Base-by-base conservation (phyloP, 2,888 invertebrate species). In the Byasa hedistus region DNA sequence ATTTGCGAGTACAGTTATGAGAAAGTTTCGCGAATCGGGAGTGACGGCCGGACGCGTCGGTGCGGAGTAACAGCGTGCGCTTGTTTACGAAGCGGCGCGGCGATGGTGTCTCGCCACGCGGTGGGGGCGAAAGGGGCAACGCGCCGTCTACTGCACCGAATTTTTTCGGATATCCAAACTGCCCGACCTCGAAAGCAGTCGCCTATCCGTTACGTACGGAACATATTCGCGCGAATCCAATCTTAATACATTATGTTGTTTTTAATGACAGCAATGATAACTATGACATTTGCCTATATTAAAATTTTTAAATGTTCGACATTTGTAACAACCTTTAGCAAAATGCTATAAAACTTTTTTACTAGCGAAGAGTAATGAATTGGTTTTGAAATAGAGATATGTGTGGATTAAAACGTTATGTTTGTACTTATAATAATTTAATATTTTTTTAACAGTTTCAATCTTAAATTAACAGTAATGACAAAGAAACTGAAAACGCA, bases 121-220 rank as follows among this genome's bases (percentile, higher is more conserved):
- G 67, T 52, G 67, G 64, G n/a, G 86, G 85, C 81, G 79, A 78
- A 78, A 77, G 75, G 77, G 79, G 79, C 83, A 81, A 79, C 84
- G 81, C 79, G 84, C 81, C 74, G 84, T 84, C 85, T 84, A 79
- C 79, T 75, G 73, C 72, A 72, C 72, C 75, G 71, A 39, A 56
- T 68, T 59, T 64, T 68, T 68, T 68, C 61, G 58, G 59, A 67
- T 64, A 36, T 67, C 61, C 21, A 57, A 64, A 63, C 59, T 59
- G 72, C 71, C 73, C 75, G 75, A 76, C 52, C 52, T n/a, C 22
- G 52, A 54, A 54, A 54, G 12, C n/a, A 54, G 12, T 76, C 70
- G 69, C 79, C 78, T 80, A 79, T 79, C 79, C 77, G 76, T 70
- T 75, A 71, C 73, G 72, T 67, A 66, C 67, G 72, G 66, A 74